Base-by-base conservation (phyloP, 2,888 invertebrate genomes). In the Stenurella melanura region DNA sequence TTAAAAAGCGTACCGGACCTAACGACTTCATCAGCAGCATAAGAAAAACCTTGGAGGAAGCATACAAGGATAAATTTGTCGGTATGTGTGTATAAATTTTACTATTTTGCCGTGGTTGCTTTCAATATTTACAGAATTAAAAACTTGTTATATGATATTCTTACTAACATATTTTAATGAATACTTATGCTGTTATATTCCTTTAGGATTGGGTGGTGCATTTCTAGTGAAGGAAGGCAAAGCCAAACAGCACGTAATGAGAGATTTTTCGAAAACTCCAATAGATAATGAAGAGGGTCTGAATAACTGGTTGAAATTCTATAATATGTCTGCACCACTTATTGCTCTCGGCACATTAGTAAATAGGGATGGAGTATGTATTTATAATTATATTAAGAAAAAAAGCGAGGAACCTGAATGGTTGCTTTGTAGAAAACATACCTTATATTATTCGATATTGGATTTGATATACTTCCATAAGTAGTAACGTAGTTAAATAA, bases 211-310 rank as follows among this genome's bases (percentile, higher is more conserved):
- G 75, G 98, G 98, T 75, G 99, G 99, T 73, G 92, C 94, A 58
- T 98, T 99, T 90, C 86, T 97, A 70, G 90, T 99, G 70, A 94
- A 94, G 84, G 92, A 93, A 81, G 98, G 98, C 0, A 93, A 93
- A 87, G 96, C 94, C 0, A 95, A 95, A 88, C 94, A 96, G 88
- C 99, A 99, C 90, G 95, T 99, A 80, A 99, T 99, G 99, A 95
- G 96, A 54, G 97, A 97, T 88, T 99, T 98, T 90, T 95, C 97
- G 0, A 87, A 90, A 76, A 91, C 90, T 1, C 95, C 97, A 19
- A 90, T 99, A 72, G 91, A 91, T 72, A 92, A 92, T 12, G 94
- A 96, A 83, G 92, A 91, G 9, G 94, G 95, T 84, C 92, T 98
- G 18, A 94, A 97, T 87, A 87, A 92, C 63, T 99, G 99, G 98